Base-by-base conservation (phyloP, 2,113 vertebrate species). In the Heteronetta atricapilla region DNA sequence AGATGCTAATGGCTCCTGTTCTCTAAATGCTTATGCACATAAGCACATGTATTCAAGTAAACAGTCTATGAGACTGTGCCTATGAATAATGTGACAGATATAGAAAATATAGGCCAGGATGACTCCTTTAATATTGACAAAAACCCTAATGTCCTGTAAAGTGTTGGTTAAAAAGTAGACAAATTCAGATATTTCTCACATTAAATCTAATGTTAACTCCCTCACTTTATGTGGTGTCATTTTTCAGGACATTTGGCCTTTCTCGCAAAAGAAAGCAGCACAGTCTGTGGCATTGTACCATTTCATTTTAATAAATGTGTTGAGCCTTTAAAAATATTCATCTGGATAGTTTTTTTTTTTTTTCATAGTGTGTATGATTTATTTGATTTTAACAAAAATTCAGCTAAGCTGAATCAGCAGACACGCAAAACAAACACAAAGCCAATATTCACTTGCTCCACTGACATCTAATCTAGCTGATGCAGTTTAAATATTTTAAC, bases 11-110 rank as follows among this genome's bases (percentile, higher is more conserved):
- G 68, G 33, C 73, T 95, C 93, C 82, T 91, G 33, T 86, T 94
- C 75, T 81, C 72, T 59, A 88, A 93, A 89, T 75, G 67, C 38
- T 84, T 89, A 59, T 0, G 2, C 70, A 73, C 19, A 58, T 78
- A 52, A 52, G 48, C 72, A 64, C 76, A 42, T 88, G 93, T 67
- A 28, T 46, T 89, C 50, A 53, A 91, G 64, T 78, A 91, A 86
- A 93, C 52, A 95, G 72, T 44, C 29, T 53, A 6, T 82, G 80
- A 92, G 58, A 83, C 73, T 34, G 46, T 74, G 46, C 31, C 38
- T 28, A 34, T 90, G 66, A 93, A 86, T 84, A 91, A 93, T 72
- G 68, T 72, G 72, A 91, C 80, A 83, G 38, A 60, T 78, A 77
- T 3, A 77, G 82, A 70, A 83, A 94, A 46, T 76, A 50, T 77